These are phyloP conservation scores for Malurus splendens DNA, from an alignment of 2,797 vertebrate species.

Conservation along the genomic window DNA sequence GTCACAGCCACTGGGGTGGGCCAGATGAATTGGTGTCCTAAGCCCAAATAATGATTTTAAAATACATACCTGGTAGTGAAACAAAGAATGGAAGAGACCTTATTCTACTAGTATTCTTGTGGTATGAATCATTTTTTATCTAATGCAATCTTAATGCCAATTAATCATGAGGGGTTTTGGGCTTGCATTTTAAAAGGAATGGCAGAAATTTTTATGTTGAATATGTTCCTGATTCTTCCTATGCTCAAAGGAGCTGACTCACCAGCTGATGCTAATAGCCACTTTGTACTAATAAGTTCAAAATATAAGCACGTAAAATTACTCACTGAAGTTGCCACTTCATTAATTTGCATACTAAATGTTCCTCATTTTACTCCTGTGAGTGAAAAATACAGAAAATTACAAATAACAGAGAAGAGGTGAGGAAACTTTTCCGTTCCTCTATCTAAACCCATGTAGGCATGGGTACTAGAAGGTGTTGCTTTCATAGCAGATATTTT, in stretches of 20 bases:
- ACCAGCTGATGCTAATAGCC: not conserved
- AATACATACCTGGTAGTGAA: not conserved
- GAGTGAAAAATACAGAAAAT: not conserved
- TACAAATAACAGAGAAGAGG: not conserved
- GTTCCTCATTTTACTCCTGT: not conserved
- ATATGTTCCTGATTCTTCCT: not conserved
- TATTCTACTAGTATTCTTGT: not conserved
- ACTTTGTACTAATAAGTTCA: not conserved
- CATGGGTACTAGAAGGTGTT: not conserved
- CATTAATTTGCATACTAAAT: not conserved
- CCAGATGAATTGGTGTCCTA: not conserved
- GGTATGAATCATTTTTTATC: constrained; percentile 13
- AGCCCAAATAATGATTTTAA: not conserved
- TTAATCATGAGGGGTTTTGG: not conserved
- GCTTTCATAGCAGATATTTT: not conserved
- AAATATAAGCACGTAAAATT: not conserved
- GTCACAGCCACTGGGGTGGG: not conserved
- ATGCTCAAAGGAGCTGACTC: not conserved
- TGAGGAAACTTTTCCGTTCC: not conserved
- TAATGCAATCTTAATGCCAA: not conserved
- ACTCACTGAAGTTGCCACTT: not conserved
- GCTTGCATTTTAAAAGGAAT: not conserved
- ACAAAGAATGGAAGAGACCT: not conserved
- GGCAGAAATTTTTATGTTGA: not conserved
- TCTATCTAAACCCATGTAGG: not conserved